Base-by-base conservation (phyloP, 2,888 invertebrate species). In the Spodoptera littoralis region DNA sequence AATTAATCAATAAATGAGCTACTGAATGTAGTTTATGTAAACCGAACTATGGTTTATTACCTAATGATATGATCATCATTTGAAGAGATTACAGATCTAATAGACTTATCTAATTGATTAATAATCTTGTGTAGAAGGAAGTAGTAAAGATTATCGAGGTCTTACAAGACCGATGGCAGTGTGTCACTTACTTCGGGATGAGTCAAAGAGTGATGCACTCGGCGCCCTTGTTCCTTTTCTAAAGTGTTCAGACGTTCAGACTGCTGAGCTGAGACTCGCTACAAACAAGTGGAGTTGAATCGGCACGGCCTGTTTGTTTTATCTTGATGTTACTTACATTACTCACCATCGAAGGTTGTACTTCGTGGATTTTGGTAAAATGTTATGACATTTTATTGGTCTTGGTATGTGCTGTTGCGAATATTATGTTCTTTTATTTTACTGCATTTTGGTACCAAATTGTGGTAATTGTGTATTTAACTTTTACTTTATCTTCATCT, bases 271-370 rank as follows among this genome's bases (percentile, higher is more conserved):
- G 18, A 61, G 51, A 24, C 42, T 43, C 30, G 11, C 42, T 24
- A 49, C 50, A 50, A 49, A 11, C 55, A 41, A 22, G 48, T 13
- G 13, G 27, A 13, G 42, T 24, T 63, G 64, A 55, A 49, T 55
- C 9, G 48, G 36, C 36, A 5, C 44, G 27, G 44, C n/a, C 27
- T 55, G 49, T 61, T 64, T 49, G 43, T 48, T 63, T 64, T 55
- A 27, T 49, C 64, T 48, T 48, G 48, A 64, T 54, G 44, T 41
- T 41, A 63, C 48, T 48, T 63, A 44, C 47, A 63, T 52, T 55
- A 36, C 54, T n/a, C 42, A 22, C 8, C 44, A 55, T 45, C 22
- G 49, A 64, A 45, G 22, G n/a, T 22, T 44, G 18, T 45, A 24
- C 4, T 2, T 47, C 13, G 18, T 24, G 45, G 46, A 3, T 50